phyloP scores from a whole-genome alignment of 2,797 vertebrate genomes.

The Megaceryle alcyon region DNA sequence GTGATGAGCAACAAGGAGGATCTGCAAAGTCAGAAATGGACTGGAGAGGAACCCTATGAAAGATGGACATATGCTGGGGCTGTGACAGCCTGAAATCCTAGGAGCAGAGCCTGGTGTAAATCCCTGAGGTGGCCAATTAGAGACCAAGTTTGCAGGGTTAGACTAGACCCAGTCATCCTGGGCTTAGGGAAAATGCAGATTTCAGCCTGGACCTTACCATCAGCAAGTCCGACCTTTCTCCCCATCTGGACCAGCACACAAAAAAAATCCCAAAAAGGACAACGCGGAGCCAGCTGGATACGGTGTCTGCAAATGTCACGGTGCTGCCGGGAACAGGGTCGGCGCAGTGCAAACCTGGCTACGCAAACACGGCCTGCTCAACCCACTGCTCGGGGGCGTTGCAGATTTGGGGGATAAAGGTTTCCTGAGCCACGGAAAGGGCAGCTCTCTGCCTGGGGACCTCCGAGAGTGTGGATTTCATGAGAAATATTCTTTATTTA shows the following conservation, averaged over 20 bases:
- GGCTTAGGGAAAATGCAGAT: not conserved
- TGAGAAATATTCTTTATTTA: slow-evolving; percentile 49
- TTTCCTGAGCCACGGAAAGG: not conserved
- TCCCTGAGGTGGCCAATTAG: not conserved
- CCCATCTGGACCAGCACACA: not conserved
- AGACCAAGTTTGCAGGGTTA: not conserved
- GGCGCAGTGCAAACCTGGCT: not conserved
- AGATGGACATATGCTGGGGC: fast-evolving
- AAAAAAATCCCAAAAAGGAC: not conserved
- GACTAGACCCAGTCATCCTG: not conserved
- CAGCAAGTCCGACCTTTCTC: not conserved
- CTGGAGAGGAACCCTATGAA: not conserved
- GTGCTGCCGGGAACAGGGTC: not conserved
- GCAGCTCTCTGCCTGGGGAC: not conserved
- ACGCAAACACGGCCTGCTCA: not conserved
- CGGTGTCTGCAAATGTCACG: not conserved
- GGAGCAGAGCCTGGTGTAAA: not conserved
- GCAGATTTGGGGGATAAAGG: not conserved
- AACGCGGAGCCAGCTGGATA: not conserved
- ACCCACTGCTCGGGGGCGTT: not conserved
- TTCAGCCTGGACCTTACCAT: not conserved
- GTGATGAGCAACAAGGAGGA: not conserved
- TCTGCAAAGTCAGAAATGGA: not conserved
- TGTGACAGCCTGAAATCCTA: not conserved
- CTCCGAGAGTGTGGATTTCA: not conserved